These are phyloP conservation scores for Thelaira solivaga DNA, from an alignment of 2,888 invertebrate species.

Conservation along the genomic window DNA sequence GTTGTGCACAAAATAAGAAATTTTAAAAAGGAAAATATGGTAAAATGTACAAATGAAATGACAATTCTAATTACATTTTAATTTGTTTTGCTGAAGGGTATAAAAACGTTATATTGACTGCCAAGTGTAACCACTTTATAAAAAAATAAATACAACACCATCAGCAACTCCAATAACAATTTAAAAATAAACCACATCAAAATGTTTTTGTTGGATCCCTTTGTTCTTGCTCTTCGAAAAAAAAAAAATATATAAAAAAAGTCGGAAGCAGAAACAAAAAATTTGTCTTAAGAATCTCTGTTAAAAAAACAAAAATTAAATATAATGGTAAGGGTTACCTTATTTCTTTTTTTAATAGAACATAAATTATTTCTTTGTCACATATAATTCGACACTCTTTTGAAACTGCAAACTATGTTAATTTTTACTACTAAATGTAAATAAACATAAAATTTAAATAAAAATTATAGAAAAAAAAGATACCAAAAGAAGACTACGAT, in stretches of 20 bases:
- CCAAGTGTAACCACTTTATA: constrained; percentile 64
- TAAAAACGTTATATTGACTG: constrained; percentile 51
- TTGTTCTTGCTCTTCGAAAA: not conserved
- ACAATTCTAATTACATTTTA: no score
- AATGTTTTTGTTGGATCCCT: constrained; percentile 25
- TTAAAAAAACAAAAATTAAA: not conserved
- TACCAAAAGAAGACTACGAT: no score
- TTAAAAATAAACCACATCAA: constrained; percentile 64
- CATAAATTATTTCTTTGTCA: no score
- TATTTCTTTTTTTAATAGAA: not conserved
- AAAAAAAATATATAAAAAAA: constrained; percentile 45
- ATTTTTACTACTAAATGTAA: no score
- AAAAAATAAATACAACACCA: constrained; percentile 39
- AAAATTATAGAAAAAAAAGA: no score
- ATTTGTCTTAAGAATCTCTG: constrained; percentile 4
- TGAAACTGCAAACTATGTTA: no score
- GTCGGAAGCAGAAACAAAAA: constrained; percentile 3
- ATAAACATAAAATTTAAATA: no score
- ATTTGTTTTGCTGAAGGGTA: no score
- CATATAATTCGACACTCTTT: no score
- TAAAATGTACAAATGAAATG: no score
- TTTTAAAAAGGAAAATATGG: no score
- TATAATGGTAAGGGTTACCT: constrained; percentile 4
- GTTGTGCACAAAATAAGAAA: no score
- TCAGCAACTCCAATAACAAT: constrained; percentile 53